phyloP scores from a whole-genome alignment of 2,113 vertebrate species.

The Ivindomyrus marchei region DNA sequence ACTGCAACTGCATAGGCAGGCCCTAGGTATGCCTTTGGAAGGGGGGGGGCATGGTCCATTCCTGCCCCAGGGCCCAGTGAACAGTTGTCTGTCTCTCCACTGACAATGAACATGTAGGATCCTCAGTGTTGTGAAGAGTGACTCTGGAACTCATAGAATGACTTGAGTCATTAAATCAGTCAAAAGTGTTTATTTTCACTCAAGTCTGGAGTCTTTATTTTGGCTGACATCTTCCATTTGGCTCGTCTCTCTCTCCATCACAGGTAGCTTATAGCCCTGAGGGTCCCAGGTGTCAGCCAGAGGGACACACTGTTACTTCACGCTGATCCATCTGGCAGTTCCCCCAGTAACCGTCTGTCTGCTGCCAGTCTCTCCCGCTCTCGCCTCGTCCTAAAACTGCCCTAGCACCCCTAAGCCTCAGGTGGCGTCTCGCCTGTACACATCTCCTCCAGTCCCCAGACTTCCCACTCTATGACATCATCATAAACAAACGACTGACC shows the following conservation, averaged over 20 bases:
- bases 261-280: not conserved
- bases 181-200: not conserved
- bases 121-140: not conserved
- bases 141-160: not conserved
- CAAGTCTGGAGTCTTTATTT: conserved; percentile 8
- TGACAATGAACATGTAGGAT: not conserved
- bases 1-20: no score
- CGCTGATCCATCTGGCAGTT: not conserved
- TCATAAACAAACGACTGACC: not conserved
- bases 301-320: not conserved
- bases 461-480: not conserved
- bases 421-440: not conserved
- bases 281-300: not conserved
- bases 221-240: not conserved
- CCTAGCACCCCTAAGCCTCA: not conserved
- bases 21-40: no score
- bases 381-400: not conserved
- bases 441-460: not conserved
- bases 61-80: not conserved
- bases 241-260: not conserved
- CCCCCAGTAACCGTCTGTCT: not conserved
- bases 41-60: no score
- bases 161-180: not conserved
- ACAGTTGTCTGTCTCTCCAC: not conserved
- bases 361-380: not conserved